Base-by-base conservation (phyloP, 2,888 invertebrate species). In the Ophion ventricosus region DNA sequence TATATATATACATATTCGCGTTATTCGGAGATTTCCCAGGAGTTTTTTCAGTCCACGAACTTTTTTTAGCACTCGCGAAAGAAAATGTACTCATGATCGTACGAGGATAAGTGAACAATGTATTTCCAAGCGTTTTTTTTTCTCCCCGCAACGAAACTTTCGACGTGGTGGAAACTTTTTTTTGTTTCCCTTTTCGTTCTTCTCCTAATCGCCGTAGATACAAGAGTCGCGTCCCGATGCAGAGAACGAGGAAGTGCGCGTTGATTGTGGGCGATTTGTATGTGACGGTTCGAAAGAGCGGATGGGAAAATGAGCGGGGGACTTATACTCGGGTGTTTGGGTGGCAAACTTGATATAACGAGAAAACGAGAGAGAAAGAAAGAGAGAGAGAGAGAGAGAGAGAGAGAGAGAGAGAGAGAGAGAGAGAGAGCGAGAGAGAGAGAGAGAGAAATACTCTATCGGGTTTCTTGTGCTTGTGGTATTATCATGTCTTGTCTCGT, bases 401-500 rank as follows among this genome's bases (percentile, higher is more conserved):
- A 61, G 76, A 25, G 56, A 10, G 17, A n/a, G 35, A 35, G 20
- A 49, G 20, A 26, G 56, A 57, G 11, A 23, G 59, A 72, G 26
- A 10, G 63, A n/a, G 0, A 40, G 40, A 25, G 20, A 17, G 17
- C 8, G 4, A 25, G 59, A 61, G 10, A 17, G 54, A 20, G 29
- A 54, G 49, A 20, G 49, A 54, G 64, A 10, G 23, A n/a, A 49
- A 75, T 64, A 57, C 75, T 83, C 20, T 76, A 72, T 76, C 72
- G 57, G 70, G 70, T 59, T 80, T 76, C 79, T 76, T 76, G 76
- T 76, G 40, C 49, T 66, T 59, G 66, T 40, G 66, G 80, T 80
- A 80, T 83, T 83, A 80, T 83, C 83, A 67, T 76, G 72, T 66
- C 75, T 72, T 64, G 80, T 67, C 80, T 76, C 73, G 67, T 80